A percentile compares a stretch with the other conserved stretches of the same genome.
Evolutionary conservation across 2,888 invertebrate species (phyloP).

Genomic region (Sinelater perroti): DNA sequence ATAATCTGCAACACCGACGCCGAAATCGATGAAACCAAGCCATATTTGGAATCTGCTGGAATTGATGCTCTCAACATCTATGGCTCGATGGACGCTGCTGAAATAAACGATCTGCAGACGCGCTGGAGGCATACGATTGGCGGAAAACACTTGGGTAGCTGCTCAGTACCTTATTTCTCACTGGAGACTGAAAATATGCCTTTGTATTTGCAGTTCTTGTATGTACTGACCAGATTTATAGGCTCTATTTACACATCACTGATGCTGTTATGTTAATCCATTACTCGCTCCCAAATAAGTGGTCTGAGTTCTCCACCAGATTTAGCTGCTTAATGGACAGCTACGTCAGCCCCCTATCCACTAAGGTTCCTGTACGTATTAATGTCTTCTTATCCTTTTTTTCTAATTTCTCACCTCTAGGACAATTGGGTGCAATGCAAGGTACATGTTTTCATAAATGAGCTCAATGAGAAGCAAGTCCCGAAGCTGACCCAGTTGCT

Average conservation of each 20-base stretch:
- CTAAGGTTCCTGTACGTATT: conserved; percentile 49
- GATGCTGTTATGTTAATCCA: conserved; percentile 75
- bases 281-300: conserved; percentile 72
- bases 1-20: conserved; percentile 63
- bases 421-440: conserved; percentile 48
- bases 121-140: conserved; percentile 29
- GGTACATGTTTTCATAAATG: conserved; percentile 68
- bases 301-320: conserved; percentile 74
- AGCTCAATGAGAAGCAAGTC: conserved; percentile 67
- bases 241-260: conserved; percentile 68
- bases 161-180: no score
- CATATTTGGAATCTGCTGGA: conserved; percentile 44
- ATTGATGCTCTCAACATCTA: conserved; percentile 46
- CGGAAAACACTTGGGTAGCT: conserved; percentile 38
- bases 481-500: conserved; percentile 70
- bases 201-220: conserved; percentile 67
- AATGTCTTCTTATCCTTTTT: background rate
- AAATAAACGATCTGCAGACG: conserved; percentile 33
- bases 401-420: conserved; percentile 14
- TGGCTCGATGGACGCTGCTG: conserved; percentile 42
- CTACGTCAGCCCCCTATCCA: conserved; percentile 58
- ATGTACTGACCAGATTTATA: conserved; percentile 73
- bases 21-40: conserved; percentile 63
- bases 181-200: conserved; percentile 18
- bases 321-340: conserved; percentile 73